Evolutionary conservation across 2,888 invertebrate genomes (phyloP), one percentile per base, ranked within the genome.

Genomic region (Cheilosia urbana): DNA sequence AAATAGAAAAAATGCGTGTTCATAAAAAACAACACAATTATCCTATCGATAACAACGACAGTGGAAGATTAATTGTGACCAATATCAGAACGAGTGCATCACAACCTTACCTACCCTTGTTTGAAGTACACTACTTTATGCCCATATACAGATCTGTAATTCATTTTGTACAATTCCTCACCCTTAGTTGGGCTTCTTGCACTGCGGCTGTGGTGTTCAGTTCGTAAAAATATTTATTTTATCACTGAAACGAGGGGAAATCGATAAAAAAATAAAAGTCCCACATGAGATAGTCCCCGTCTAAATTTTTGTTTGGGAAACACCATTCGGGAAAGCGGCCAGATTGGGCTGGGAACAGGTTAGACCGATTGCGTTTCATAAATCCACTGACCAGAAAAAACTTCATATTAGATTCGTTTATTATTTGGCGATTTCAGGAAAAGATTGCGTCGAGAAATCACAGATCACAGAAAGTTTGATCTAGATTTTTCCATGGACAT

Each of bases 211-310:
- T 3, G 34, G 65, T 76, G 80, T 76, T 69, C 58, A 75, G 75
- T 65, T 71, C 53, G 58, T 75, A 75, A 55, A 75, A 80, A 76
- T 81, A 76, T 85, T 71, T 80, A 72, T 76, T 85, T 62, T 85
- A 71, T 57, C 65, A 71, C 13, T 24, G 15, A 34, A 55, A 71
- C 5, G 34, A 57, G 27, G 42, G 37, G 42, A 72, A 79, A 79
- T 75, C 79, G 69, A 84, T 79, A 75, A 69, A 79, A 79, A 77
- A 77, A 30, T 30, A 9, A 47, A 69, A 47, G 37, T 47, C 13
- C 4, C 4, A 37, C 45, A 17, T 37, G 13, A 13, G 13, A 11
- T 4, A n/a, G 37, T 45, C 7, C 7, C 49, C 49, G 9, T 49
- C 19, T 27, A 47, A 47, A 19, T 51, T 79, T 15, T 15, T 24